A percentile compares a stretch with the other conserved stretches of the same genome.
Conservation (phyloP, 2,888 invertebrate species). For the Prenolepis imparis region DNA sequence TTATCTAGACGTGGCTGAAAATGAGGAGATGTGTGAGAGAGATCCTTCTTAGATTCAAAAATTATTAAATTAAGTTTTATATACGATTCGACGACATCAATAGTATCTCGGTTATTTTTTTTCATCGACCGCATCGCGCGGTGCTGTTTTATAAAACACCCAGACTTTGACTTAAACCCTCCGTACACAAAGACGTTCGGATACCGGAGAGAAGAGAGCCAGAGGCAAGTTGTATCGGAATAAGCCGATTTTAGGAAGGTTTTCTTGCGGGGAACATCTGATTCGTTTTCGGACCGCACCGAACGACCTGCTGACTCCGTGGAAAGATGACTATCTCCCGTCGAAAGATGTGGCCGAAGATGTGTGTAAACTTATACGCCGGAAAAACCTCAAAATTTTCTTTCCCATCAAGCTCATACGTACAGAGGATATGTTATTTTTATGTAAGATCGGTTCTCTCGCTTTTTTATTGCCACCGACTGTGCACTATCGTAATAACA, state of each 20-base stretch:
- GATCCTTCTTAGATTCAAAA: slow-evolving; percentile 3
- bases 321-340: slow-evolving; percentile 74
- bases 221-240: slow-evolving; percentile 70
- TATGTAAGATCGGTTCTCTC: slow-evolving; percentile 47
- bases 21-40: neutral
- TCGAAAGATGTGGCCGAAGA: slow-evolving; percentile 63
- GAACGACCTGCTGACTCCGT: slow-evolving; percentile 80
- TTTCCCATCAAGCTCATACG: slow-evolving; percentile 19
- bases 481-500: neutral
- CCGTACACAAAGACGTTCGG: slow-evolving; percentile 13
- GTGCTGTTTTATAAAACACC: slow-evolving; percentile 73
- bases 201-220: slow-evolving; percentile 8
- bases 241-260: slow-evolving; percentile 83
- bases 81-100: neutral
- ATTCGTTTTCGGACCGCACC: slow-evolving; percentile 72
- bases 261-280: slow-evolving; percentile 75
- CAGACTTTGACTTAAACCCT: slow-evolving; percentile 60
- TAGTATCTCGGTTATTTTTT: neutral
- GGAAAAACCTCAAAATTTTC: slow-evolving; percentile 64
- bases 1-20: neutral
- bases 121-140: slow-evolving; percentile 60
- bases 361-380: slow-evolving; percentile 57
- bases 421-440: slow-evolving; percentile 43
- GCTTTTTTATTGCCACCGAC: slow-evolving; percentile 39
- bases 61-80: slow-evolving; percentile 36